phyloP scores from a whole-genome alignment of 2,113 vertebrate genomes.

The Rhipidura dahli region DNA sequence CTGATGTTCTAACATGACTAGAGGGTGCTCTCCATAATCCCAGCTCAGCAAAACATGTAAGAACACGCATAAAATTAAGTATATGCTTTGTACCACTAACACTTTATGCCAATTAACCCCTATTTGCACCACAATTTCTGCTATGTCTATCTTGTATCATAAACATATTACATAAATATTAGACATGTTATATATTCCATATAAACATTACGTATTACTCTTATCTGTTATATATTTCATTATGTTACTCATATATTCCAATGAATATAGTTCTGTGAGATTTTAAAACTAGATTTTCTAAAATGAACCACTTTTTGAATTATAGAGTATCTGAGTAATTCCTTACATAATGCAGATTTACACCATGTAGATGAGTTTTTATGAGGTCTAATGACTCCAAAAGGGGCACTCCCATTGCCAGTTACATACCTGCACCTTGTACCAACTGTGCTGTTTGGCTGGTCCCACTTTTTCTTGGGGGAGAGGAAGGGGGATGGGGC shows the following conservation, averaged over 20 bases:
- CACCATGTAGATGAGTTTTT: not conserved
- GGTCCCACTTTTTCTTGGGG: not conserved
- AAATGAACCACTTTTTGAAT: not conserved
- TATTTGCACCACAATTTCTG: not conserved
- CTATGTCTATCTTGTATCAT: not conserved
- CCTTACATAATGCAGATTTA: not conserved
- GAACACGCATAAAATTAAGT: not conserved
- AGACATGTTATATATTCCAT: not conserved
- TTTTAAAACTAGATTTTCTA: not conserved
- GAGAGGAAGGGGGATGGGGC: not conserved
- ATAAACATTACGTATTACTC: not conserved
- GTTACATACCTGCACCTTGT: not conserved
- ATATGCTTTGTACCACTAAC: not conserved
- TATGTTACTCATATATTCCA: not conserved
- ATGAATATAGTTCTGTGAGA: not conserved
- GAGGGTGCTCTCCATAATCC: constrained; percentile 16
- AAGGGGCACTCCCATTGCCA: not conserved
- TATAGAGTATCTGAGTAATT: not conserved
- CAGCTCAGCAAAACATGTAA: constrained; percentile 37
- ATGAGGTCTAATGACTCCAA: not conserved
- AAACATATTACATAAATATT: not conserved
- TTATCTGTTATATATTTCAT: not conserved
- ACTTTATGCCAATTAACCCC: not conserved
- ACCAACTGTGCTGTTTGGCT: not conserved
- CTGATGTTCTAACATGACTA: constrained; percentile 30